Conservation (phyloP, 2,797 vertebrate genomes). For the Lithobates pipiens region DNA sequence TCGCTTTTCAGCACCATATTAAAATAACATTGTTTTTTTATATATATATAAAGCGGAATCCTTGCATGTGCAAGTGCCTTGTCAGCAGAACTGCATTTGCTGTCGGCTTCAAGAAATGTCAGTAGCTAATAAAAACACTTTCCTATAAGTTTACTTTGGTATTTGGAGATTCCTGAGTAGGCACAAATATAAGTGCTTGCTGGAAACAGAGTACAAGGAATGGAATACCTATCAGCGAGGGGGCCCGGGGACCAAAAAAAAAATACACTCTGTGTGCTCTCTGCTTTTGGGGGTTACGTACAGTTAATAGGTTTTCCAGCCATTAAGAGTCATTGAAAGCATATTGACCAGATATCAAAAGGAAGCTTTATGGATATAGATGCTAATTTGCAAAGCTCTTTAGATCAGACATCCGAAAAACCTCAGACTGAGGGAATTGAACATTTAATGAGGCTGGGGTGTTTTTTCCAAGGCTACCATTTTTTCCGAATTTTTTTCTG, state of each 20-base stretch:
- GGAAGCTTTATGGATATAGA: not conserved
- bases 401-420: not conserved
- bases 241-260: not conserved
- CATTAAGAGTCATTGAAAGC: not conserved
- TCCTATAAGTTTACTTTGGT: slow-evolving; percentile 52
- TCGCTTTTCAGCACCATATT: not conserved
- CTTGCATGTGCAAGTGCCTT: not conserved
- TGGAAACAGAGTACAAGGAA: slow-evolving; percentile 29
- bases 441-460: not conserved
- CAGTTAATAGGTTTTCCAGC: not conserved
- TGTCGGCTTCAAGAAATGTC: slow-evolving; percentile 12
- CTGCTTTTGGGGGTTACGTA: not conserved
- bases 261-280: not conserved
- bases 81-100: slow-evolving; percentile 46
- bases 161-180: slow-evolving; percentile 36
- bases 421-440: too few relatives aligned
- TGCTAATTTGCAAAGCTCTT: not conserved
- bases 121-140: slow-evolving; percentile 56
- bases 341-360: not conserved
- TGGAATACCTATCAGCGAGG: slow-evolving; percentile 14
- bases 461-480: not conserved
- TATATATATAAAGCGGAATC: slow-evolving; percentile 22
- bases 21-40: slow-evolving; percentile 31
- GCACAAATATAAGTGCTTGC: slow-evolving; percentile 41
- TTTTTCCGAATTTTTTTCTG: not conserved